These are phyloP conservation scores for Pterocles burchelli DNA, from an alignment of 2,113 vertebrate species.

Conservation along the genomic window DNA sequence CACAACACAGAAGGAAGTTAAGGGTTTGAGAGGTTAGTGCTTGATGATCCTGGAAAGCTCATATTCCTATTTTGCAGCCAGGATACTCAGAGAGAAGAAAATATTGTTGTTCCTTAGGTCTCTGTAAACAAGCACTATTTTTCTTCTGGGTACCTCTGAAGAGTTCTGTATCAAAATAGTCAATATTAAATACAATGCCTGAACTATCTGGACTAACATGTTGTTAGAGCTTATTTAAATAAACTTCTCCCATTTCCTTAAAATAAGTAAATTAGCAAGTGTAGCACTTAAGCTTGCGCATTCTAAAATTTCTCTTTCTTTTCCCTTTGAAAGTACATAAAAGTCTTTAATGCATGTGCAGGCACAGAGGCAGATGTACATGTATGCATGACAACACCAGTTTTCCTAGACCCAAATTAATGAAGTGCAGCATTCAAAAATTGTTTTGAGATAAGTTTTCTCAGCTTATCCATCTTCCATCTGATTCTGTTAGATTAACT, in stretches of 20 bases:
- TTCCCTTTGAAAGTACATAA: neutral
- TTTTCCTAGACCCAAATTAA: neutral
- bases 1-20: neutral
- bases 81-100: neutral
- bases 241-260: neutral
- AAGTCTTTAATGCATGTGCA: neutral
- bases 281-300: neutral
- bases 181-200: neutral
- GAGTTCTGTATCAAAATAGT: neutral
- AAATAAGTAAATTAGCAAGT: neutral
- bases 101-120: neutral
- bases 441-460: neutral
- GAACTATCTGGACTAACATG: neutral
- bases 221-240: conserved; percentile 19
- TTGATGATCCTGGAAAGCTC: neutral
- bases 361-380: neutral
- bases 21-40: neutral
- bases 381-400: neutral
- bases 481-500: neutral
- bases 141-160: neutral
- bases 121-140: neutral
- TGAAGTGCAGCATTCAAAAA: neutral
- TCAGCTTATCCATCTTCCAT: neutral
- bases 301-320: neutral
- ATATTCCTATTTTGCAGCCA: neutral